A percentile compares a stretch with the other conserved stretches of the same genome.
phyloP scores from a whole-genome alignment of 2,113 vertebrate genomes.

The Nanorana parkeri region DNA sequence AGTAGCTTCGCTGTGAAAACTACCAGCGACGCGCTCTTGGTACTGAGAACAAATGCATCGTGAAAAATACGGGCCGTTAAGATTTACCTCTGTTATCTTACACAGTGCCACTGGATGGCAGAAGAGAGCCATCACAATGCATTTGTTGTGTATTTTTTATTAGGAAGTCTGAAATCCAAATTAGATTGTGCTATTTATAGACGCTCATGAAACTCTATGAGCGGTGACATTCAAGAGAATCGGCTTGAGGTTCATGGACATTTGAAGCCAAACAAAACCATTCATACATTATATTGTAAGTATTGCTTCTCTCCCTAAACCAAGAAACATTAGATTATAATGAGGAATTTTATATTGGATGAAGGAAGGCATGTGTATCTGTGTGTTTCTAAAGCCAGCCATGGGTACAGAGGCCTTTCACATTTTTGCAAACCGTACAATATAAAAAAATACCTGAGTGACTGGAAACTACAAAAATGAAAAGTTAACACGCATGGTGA shows the following conservation, averaged over 20 bases:
- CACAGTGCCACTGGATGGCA: constrained; percentile 48
- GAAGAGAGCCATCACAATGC: constrained; percentile 17
- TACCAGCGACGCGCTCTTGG: no score
- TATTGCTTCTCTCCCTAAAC: constrained; percentile 24
- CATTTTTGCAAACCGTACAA: neutral
- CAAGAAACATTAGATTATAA: constrained; percentile 28
- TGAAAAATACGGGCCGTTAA: no score
- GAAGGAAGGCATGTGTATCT: constrained; percentile 10
- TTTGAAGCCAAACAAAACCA: constrained; percentile 55
- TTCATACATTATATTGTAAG: constrained; percentile 53
- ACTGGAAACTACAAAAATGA: no score
- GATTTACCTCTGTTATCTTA: neutral
- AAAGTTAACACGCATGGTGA: no score
- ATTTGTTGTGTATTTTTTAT: constrained; percentile 45
- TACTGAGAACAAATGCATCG: no score
- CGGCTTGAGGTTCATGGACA: constrained; percentile 56
- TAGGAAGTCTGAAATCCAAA: constrained; percentile 54
- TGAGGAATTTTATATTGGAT: constrained; percentile 15
- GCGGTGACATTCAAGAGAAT: constrained; percentile 56
- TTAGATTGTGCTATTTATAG: constrained; percentile 57
- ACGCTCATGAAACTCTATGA: constrained; percentile 56
- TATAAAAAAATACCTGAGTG: neutral
- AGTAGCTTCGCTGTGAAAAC: no score
- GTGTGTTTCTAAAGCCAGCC: neutral
- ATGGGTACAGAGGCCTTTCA: neutral